Conservation (phyloP, 2,888 invertebrate species). For the Rhagium mordax region DNA sequence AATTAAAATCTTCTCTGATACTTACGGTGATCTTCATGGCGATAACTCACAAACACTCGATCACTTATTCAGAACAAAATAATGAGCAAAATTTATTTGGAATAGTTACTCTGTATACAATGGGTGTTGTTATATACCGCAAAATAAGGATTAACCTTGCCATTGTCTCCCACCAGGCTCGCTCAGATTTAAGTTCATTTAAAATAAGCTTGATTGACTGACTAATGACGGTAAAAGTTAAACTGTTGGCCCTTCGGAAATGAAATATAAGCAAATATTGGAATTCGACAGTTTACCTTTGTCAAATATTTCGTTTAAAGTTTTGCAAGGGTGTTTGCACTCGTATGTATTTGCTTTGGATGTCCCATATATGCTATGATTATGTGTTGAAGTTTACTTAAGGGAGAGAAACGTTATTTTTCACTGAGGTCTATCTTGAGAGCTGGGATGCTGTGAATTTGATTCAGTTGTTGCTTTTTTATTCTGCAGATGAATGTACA, state of each 20-base stretch:
- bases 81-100: conserved; percentile 3
- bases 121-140: conserved; percentile 31
- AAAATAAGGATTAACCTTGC: conserved; percentile 37
- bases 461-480: background rate
- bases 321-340: background rate
- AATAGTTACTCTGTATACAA: conserved; percentile 14
- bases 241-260: background rate
- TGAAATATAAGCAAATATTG: conserved; percentile 9
- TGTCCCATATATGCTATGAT: background rate
- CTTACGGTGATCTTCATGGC: conserved; percentile 18
- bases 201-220: conserved; percentile 10
- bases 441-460: no score
- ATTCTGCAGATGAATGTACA: background rate
- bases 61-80: conserved; percentile 4
- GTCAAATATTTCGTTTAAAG: conserved; percentile 5
- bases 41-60: background rate
- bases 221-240: background rate
- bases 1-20: background rate
- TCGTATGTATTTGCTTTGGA: background rate
- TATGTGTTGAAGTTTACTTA: background rate
- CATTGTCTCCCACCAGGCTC: conserved; percentile 35
- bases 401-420: background rate
- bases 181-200: conserved; percentile 9
- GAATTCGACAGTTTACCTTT: background rate
- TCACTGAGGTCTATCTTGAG: background rate